Percentiles rank a stretch among this genome's conserved stretches.
These are phyloP conservation scores for Rattus norvegicus DNA, from an alignment of 2,113 vertebrate species.

Conservation along the genomic window DNA sequence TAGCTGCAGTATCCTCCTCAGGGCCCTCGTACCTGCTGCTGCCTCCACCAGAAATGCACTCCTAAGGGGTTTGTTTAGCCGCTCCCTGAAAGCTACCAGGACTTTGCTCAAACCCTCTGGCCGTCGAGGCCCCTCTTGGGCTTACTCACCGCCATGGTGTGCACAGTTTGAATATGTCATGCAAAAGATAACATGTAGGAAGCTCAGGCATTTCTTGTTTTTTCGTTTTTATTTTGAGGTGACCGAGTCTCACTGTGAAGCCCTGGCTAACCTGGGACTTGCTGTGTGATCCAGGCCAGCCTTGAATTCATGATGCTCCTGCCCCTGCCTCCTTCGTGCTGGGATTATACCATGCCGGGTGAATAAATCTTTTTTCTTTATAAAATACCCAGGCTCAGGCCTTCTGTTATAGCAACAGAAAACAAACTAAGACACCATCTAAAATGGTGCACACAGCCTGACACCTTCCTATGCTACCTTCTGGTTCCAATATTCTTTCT, in stretches of 20 bases:
- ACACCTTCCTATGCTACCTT: neutral
- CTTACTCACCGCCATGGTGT: neutral
- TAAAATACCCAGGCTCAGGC: neutral
- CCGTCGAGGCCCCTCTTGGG: neutral
- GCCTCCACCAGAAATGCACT: neutral
- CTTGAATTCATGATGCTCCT: neutral
- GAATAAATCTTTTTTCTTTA: neutral
- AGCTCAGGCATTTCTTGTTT: neutral
- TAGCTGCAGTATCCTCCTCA: neutral
- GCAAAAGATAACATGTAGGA: neutral
- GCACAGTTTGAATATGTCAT: neutral
- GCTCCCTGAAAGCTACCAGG: neutral
- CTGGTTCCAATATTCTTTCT: too few relatives aligned
- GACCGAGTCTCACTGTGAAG: neutral
- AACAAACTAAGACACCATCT: neutral
- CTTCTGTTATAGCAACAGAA: neutral
- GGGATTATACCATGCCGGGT: neutral
- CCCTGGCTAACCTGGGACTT: neutral
- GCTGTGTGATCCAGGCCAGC: neutral
- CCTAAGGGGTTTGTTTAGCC: neutral
- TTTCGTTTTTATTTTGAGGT: neutral
- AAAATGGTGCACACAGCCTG: neutral
- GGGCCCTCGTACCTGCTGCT: neutral
- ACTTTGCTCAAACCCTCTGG: neutral
- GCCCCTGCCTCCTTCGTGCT: neutral